Evolutionary conservation across 2,888 invertebrate genomes (phyloP), one percentile per base, ranked within the genome.

Genomic region (Stegophylla sp.): DNA sequence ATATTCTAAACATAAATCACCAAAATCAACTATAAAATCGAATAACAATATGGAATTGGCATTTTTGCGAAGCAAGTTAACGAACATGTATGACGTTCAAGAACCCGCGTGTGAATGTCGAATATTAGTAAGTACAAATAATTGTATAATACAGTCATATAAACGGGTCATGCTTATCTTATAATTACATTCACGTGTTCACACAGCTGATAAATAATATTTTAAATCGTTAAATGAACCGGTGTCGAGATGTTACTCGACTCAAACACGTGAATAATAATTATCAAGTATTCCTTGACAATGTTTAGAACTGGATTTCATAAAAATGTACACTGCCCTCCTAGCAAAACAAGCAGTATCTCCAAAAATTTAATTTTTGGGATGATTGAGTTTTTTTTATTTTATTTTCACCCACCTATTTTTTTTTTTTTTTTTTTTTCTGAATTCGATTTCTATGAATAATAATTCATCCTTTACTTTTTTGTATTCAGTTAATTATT

Each of bases 1-100:
- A 28, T 61, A 79, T 26, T 71, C 79, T 79, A 77, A 73, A 77
- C 41, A 82, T n/a, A 76, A n/a, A 75, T 66, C 75, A 53, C 64
- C 64, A 66, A 76, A 64, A 53, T 76, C 75, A 15, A 66, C 9
- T 13, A 66, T 41, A 5, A 76, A 76, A 53, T 76, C 75, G 41
- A 66, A 43, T 26, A 76, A 66, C 1, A 76, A 66, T 13, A 76
- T 20, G 4, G 64, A 53, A 66, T 10, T 76, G 7, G 53, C 34
- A 28, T 45, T 72, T 61, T 79, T 79, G 3, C 61, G 51, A 43
- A 76, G 26, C 0, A 43, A 53, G 13, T 20, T 82, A 23, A 81
- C 0, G 4, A 73, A 56, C 75, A 76, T 76, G 34, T 75, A 53
- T 41, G 17, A 12, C n/a, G n/a, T 23, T 10, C 17, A 10, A 48